Percentiles rank a stretch among this genome's conserved stretches.
phyloP scores from a whole-genome alignment of 2,797 vertebrate species.

The Buceros bicornis region DNA sequence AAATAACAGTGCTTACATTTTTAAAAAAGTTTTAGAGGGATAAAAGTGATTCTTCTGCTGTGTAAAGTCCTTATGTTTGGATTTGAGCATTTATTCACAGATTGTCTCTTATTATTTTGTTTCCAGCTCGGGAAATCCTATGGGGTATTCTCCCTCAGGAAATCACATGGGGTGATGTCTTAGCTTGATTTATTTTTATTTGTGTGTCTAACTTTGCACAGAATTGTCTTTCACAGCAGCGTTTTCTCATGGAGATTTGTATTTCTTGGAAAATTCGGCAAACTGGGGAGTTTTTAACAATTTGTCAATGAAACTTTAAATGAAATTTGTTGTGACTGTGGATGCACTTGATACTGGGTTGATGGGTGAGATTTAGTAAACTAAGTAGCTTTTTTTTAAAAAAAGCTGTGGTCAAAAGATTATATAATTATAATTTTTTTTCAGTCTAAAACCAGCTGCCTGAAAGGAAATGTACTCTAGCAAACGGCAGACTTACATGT shows the following conservation, averaged over 20 bases:
- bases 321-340: background rate
- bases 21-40: background rate
- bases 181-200: slow-evolving; percentile 46
- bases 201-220: background rate
- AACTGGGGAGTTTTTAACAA: background rate
- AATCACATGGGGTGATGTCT: slow-evolving; percentile 16
- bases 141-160: slow-evolving; percentile 30
- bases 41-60: slow-evolving; percentile 7
- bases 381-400: background rate
- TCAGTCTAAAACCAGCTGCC: background rate
- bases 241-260: slow-evolving; percentile 15
- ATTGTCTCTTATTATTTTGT: slow-evolving; percentile 30
- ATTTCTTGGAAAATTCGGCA: background rate
- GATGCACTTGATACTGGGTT: background rate
- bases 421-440: background rate
- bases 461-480: background rate
- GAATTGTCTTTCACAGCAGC: slow-evolving; percentile 36
- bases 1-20: slow-evolving; percentile 10
- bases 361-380: background rate
- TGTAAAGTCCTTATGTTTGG: slow-evolving; percentile 25
- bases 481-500: background rate
- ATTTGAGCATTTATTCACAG: slow-evolving; percentile 37
- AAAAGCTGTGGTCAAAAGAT: background rate
- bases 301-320: slow-evolving; percentile 9
- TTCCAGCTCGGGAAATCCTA: slow-evolving; percentile 14